Evolutionary conservation across 2,888 invertebrate genomes (phyloP), one percentile per base, ranked within the genome.

Genomic region (Lissonota sp.): DNA sequence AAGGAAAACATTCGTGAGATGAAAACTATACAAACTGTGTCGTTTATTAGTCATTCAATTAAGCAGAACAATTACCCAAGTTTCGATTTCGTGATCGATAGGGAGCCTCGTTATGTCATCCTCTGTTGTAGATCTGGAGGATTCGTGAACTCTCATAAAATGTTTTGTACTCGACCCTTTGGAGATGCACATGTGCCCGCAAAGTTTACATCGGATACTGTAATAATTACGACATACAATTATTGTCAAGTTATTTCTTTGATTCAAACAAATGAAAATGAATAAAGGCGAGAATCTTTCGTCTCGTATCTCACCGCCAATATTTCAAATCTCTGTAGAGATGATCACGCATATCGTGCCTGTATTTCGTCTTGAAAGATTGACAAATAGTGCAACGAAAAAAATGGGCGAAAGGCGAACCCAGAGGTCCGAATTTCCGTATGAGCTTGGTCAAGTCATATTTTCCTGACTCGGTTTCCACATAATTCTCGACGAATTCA

Each of bases 291-390:
- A 64, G 8, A 8, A 5, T 8, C 14, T 53, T 58, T 26, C 3
- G 40, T 64, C 7, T 58, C 37, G 8, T 5, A 44, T 60, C 93
- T 93, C 87, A 96, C 96, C 95, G 95, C 85, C 94, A 93, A 86
- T 95, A 95, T 64, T 95, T 94, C 39, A 96, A 92, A 87, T 96
- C 96, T 86, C 95, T 94, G 86, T 94, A 96, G 69, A 96, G 91
- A 92, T 96, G 96, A 49, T 94, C 94, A 70, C 94, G 93, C 93
- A 96, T 95, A n/a, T 94, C 94, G 5, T 94, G 93, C 26, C 93
- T 93, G 37, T 93, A 93, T 67, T 94, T 94, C 0, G 95, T 94
- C 51, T 93, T 93, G 83, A 95, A 95, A 26, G 93, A 92, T 26
- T 93, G 93, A 85, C 96, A 96, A 66, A 95, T 90, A 0, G 95